Evolutionary conservation across 1,140 invertebrate species (phyloP).

Genomic region (Brachionus rotundiformis): DNA sequence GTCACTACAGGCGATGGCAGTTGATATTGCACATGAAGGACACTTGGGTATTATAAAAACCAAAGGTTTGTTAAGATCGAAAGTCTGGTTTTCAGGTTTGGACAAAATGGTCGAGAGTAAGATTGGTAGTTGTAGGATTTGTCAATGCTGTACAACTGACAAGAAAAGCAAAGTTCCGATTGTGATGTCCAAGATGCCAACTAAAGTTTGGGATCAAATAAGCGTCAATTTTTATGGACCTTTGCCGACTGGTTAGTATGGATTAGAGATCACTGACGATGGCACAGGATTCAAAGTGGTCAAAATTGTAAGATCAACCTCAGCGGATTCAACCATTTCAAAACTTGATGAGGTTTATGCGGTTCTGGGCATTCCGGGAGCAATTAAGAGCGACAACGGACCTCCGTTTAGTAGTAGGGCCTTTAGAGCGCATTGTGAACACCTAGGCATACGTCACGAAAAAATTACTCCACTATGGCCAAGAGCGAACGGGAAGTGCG

Average conservation of each 20-base stretch:
- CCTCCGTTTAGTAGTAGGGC: not conserved
- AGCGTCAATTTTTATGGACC: not conserved
- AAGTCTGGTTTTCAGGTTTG: slow-evolving; percentile 54
- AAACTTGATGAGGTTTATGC: slow-evolving; percentile 5
- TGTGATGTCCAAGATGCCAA: not conserved
- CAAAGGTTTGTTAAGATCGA: slow-evolving; percentile 53
- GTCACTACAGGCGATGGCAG: slow-evolving; percentile 46
- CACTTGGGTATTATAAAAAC: slow-evolving; percentile 55
- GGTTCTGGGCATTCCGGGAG: not conserved
- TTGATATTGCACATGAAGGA: slow-evolving; percentile 53
- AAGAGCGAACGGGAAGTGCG: not conserved
- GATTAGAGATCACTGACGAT: not conserved
- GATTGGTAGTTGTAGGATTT: slow-evolving; percentile 47
- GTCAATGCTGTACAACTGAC: not conserved
- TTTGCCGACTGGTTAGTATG: not conserved
- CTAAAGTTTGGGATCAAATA: not conserved
- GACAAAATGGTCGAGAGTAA: slow-evolving; percentile 53
- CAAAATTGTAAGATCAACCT: not conserved
- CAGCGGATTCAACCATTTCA: not conserved
- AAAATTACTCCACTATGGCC: not conserved
- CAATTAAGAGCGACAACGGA: not conserved
- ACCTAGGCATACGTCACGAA: not conserved
- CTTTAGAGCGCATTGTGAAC: not conserved
- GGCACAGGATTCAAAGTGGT: not conserved
- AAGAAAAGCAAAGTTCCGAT: not conserved